Percentiles rank a stretch among this genome's conserved stretches.
These are phyloP conservation scores for Saguinus midas DNA, from an alignment of 2,113 vertebrate genomes.

Conservation along the genomic window DNA sequence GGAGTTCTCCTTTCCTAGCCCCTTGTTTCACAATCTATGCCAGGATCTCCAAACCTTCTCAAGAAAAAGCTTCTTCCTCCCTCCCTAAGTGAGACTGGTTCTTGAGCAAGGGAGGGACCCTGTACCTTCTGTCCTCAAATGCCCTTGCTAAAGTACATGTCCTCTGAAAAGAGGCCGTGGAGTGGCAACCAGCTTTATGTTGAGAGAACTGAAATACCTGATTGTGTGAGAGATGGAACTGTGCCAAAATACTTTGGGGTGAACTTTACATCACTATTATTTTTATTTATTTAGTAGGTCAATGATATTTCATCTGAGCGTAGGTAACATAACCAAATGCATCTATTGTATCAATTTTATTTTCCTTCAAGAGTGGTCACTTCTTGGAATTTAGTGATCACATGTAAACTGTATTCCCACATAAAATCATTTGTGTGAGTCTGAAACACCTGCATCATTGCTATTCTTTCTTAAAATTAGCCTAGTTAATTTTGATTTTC, in stretches of 20 bases:
- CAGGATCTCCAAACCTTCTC: not conserved
- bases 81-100: not conserved
- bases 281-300: not conserved
- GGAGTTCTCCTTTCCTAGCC: not conserved
- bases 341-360: not conserved
- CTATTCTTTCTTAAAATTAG: conserved; percentile 29
- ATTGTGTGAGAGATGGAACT: not conserved
- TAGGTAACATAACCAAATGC: not conserved
- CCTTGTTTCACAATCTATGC: not conserved
- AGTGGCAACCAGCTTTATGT: not conserved
- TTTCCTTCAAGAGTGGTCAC: not conserved
- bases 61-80: not conserved
- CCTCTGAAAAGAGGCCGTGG: not conserved
- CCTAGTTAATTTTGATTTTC: not conserved
- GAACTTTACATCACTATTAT: not conserved
- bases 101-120: not conserved
- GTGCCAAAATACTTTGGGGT: not conserved
- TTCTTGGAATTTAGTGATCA: conserved; percentile 17
- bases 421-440: not conserved
- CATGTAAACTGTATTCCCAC: not conserved
- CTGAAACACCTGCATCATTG: not conserved
- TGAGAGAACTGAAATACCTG: not conserved
- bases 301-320: not conserved
- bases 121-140: not conserved
- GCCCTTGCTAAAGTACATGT: not conserved